A percentile compares a stretch with the other conserved stretches of the same genome.
These are phyloP conservation scores for Subacronicta megacephala DNA, from an alignment of 2,888 invertebrate genomes.

Conservation along the genomic window DNA sequence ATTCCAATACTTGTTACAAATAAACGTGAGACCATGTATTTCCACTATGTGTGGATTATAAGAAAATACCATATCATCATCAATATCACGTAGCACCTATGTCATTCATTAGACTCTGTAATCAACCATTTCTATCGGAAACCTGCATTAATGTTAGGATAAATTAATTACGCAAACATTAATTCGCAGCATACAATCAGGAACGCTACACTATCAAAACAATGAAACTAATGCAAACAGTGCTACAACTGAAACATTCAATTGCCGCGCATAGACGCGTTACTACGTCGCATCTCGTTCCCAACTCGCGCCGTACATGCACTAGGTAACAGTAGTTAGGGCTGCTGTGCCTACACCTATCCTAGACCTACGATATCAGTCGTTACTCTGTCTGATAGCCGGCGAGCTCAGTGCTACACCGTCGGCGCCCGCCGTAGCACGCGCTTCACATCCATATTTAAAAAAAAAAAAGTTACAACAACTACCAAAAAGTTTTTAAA, in stretches of 20 bases:
- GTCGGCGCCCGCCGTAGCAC: constrained; percentile 78
- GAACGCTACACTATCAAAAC: constrained; percentile 34
- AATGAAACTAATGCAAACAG: constrained; percentile 40
- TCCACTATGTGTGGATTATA: too few species aligned
- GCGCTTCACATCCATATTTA: constrained; percentile 61
- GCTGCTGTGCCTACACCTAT: constrained; percentile 72
- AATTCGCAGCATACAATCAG: constrained; percentile 27
- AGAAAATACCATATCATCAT: too few species aligned
- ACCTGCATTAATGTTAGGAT: too few species aligned
- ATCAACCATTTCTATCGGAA: too few species aligned
- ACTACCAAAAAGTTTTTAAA: constrained; percentile 47
- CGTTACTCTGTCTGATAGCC: constrained; percentile 78
- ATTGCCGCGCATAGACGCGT: constrained; percentile 7
- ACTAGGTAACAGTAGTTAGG: constrained; percentile 55
- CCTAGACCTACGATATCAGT: constrained; percentile 81
- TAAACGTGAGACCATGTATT: too few species aligned
- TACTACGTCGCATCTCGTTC: constrained; percentile 30
- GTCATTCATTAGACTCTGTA: too few species aligned
- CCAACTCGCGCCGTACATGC: constrained; percentile 41
- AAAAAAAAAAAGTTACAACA: constrained; percentile 42
- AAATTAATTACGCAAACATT: constrained; percentile 8
- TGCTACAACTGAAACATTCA: constrained; percentile 30
- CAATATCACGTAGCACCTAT: too few species aligned
- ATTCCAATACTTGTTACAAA: too few species aligned
- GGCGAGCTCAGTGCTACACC: constrained; percentile 77